Evolutionary conservation across 2,113 vertebrate species (phyloP).

Genomic region (Conger conger): DNA sequence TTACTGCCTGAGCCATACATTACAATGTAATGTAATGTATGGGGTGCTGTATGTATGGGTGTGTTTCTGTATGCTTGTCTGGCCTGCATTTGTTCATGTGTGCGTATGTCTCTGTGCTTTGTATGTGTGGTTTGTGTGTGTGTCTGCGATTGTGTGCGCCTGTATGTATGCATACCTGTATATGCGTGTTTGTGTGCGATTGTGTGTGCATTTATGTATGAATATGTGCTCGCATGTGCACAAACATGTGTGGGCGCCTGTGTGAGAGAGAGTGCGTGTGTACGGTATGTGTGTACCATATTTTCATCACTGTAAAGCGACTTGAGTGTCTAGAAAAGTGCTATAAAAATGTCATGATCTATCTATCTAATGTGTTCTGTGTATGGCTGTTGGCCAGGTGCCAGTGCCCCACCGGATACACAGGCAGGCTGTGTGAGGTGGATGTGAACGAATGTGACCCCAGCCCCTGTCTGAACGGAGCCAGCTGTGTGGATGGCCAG

Average conservation of each 20-base stretch:
- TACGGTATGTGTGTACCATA: too few species aligned
- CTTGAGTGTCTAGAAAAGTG: too few species aligned
- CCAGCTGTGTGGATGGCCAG: constrained; percentile 85
- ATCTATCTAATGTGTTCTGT: neutral
- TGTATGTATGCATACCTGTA: too few species aligned
- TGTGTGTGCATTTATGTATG: too few species aligned
- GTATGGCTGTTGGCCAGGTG: constrained; percentile 69
- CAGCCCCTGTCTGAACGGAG: constrained; percentile 88
- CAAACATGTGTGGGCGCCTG: too few species aligned
- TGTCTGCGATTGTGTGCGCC: neutral
- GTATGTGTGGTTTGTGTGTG: neutral
- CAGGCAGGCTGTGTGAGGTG: constrained; percentile 79
- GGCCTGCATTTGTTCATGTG: neutral
- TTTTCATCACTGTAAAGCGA: too few species aligned
- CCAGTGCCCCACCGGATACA: constrained; percentile 82
- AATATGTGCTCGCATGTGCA: too few species aligned
- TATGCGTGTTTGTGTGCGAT: too few species aligned
- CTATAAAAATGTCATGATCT: too few species aligned
- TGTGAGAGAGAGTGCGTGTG: neutral
- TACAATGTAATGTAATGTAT: too few species aligned
- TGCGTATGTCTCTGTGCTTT: neutral
- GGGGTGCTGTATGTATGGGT: neutral
- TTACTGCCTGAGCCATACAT: too few species aligned
- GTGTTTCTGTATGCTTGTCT: neutral
- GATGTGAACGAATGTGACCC: constrained; percentile 90